Percentiles rank a stretch among this genome's conserved stretches.
Conservation (phyloP, 2,888 invertebrate species). For the Hymenopus coronatus region DNA sequence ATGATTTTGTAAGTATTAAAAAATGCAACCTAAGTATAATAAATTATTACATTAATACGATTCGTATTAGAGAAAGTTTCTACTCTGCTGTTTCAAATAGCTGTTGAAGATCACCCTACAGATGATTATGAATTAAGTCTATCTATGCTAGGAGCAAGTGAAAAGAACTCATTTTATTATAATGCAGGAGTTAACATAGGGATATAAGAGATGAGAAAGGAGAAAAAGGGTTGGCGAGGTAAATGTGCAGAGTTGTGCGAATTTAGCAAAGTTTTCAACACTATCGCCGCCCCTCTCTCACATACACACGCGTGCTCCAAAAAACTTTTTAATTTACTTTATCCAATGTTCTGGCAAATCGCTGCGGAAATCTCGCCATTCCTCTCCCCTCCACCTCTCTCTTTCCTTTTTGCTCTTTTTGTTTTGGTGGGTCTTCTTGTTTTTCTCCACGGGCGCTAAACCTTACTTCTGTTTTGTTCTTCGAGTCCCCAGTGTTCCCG, state of each 20-base stretch:
- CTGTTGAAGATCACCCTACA: too few relatives aligned
- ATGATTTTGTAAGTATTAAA: too few relatives aligned
- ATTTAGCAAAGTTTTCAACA: neutral
- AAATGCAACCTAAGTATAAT: too few relatives aligned
- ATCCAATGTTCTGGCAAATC: constrained; percentile 20
- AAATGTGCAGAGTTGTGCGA: neutral
- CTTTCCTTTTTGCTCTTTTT: constrained; percentile 5
- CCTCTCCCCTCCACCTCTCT: neutral
- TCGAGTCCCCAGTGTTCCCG: neutral
- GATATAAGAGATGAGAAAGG: neutral
- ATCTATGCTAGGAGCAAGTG: neutral
- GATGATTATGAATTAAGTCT: neutral
- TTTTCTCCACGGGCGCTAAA: neutral
- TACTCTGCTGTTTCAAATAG: too few relatives aligned
- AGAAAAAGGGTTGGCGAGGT: neutral
- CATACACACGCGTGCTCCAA: neutral
- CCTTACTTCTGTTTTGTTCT: neutral
- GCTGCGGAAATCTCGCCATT: constrained; percentile 19
- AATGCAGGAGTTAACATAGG: neutral
- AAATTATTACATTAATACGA: too few relatives aligned
- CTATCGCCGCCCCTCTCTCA: neutral
- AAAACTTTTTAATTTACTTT: constrained; percentile 22
- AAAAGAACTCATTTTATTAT: neutral
- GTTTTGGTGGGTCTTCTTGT: neutral
- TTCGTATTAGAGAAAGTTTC: too few relatives aligned